Percentiles rank a stretch among this genome's conserved stretches.
Evolutionary conservation across 2,888 invertebrate genomes (phyloP).

Genomic region (Therioaphis trifolii): DNA sequence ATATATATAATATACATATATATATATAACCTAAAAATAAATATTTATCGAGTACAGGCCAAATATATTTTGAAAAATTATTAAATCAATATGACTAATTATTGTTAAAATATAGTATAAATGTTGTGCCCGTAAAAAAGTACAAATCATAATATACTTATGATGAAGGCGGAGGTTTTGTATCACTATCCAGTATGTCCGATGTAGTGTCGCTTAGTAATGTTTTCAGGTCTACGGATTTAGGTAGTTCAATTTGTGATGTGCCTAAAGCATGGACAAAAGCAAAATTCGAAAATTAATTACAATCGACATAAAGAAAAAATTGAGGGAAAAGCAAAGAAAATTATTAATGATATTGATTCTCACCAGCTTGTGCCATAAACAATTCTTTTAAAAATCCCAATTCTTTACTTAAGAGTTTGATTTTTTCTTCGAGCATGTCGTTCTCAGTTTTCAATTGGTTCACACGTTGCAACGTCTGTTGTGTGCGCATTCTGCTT

Average conservation of each 20-base stretch:
- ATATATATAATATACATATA: too few species aligned
- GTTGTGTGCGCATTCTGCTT: slow-evolving; percentile 80
- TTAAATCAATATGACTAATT: slow-evolving; percentile 51
- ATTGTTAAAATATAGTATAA: slow-evolving; percentile 24
- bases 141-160: slow-evolving; percentile 31
- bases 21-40: slow-evolving; percentile 32
- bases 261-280: slow-evolving; percentile 65
- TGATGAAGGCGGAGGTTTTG: slow-evolving; percentile 39
- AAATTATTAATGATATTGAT: background rate
- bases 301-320: background rate
- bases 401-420: slow-evolving; percentile 82
- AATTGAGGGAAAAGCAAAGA: background rate
- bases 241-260: slow-evolving; percentile 67
- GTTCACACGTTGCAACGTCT: slow-evolving; percentile 80
- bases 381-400: slow-evolving; percentile 84
- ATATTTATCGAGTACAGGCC: background rate
- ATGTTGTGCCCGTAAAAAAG: slow-evolving; percentile 28
- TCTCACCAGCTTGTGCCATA: slow-evolving; percentile 79
- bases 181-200: slow-evolving; percentile 65
- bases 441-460: slow-evolving; percentile 83
- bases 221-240: slow-evolving; percentile 68
- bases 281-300: background rate
- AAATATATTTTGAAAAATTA: slow-evolving; percentile 39
- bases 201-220: slow-evolving; percentile 66
- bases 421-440: slow-evolving; percentile 82